Evolutionary conservation across 2,797 vertebrate genomes (phyloP).

Genomic region (Cyprinella venusta): DNA sequence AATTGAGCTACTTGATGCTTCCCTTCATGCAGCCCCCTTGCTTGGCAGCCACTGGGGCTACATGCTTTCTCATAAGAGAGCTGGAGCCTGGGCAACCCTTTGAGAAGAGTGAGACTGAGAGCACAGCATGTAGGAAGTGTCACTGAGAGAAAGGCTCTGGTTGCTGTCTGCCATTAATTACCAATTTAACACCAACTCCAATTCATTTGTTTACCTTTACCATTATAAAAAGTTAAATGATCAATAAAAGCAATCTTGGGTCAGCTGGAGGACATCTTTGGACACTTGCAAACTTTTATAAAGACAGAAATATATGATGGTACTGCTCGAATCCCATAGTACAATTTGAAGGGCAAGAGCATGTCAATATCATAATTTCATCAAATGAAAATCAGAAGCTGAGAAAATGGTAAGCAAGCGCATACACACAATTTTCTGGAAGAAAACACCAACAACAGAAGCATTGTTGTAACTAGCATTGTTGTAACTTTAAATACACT

Average conservation of each 20-base stretch:
- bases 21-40: constrained; percentile 70
- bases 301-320: background rate
- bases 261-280: background rate
- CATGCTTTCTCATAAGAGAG: constrained; percentile 76
- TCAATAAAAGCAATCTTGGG: background rate
- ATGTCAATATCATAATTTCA: background rate
- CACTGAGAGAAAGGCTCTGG: constrained; percentile 54
- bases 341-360: background rate
- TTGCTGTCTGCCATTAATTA: constrained; percentile 40
- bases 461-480: background rate
- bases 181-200: constrained; percentile 15
- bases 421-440: background rate
- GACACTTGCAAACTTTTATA: background rate
- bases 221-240: background rate
- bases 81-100: constrained; percentile 79
- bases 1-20: constrained; percentile 67
- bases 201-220: constrained; percentile 23
- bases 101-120: constrained; percentile 68
- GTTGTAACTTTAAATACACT: too few relatives aligned
- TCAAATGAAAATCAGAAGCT: background rate
- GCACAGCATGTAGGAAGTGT: constrained; percentile 75
- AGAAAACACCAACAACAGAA: background rate
- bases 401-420: background rate
- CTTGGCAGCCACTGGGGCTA: constrained; percentile 74
- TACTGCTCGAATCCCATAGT: background rate